These are phyloP conservation scores for Glyphotaelius pellucidus DNA, from an alignment of 2,888 invertebrate species.

Conservation along the genomic window DNA sequence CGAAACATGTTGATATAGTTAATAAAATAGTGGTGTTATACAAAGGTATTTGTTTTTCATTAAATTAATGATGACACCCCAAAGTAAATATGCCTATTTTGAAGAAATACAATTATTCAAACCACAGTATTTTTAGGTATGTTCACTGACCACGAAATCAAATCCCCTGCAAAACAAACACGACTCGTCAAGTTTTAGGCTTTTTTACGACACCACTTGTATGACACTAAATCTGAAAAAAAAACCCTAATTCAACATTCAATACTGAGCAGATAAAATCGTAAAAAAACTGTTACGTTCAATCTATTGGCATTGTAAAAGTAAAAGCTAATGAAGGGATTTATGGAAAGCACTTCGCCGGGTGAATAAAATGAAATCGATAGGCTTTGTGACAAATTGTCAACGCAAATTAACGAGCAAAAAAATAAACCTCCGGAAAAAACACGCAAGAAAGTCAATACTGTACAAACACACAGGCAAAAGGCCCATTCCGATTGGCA, in stretches of 20 bases:
- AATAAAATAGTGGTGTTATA: too few relatives aligned
- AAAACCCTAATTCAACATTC: background rate
- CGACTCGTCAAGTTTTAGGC: background rate
- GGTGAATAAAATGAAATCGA: constrained; percentile 47
- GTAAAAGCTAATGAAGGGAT: constrained; percentile 41
- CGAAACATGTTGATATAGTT: too few relatives aligned
- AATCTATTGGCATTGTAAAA: constrained; percentile 34
- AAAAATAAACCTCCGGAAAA: constrained; percentile 48
- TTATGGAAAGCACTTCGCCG: constrained; percentile 34
- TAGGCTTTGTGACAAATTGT: constrained; percentile 56
- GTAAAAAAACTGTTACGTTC: background rate
- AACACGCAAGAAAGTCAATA: constrained; percentile 55
- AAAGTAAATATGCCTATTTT: too few relatives aligned
- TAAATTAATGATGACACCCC: too few relatives aligned
- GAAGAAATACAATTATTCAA: background rate
- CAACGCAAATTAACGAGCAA: constrained; percentile 55
- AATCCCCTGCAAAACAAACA: background rate
- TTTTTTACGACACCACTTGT: background rate
- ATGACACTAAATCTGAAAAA: background rate
- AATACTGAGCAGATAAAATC: constrained; percentile 2
- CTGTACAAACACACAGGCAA: constrained; percentile 48
- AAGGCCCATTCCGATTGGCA: constrained; percentile 58
- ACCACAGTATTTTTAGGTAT: background rate
- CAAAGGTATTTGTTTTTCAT: too few relatives aligned
- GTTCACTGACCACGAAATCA: background rate